phyloP scores from a whole-genome alignment of 2,888 invertebrate species.

The Hirtodrosophila alboralis region DNA sequence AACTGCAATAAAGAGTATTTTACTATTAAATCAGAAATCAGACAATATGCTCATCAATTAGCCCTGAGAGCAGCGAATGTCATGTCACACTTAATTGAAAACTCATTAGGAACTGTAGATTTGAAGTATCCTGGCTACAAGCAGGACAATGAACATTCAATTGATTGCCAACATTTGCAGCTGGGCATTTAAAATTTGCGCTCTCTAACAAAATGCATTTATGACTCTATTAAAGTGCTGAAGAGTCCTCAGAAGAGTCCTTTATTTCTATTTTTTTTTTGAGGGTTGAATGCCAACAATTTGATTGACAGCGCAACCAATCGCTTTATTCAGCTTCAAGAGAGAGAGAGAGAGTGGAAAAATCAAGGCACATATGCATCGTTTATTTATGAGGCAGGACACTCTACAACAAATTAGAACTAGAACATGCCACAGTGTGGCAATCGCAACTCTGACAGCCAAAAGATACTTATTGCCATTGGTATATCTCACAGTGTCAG shows the following conservation, averaged over 20 bases:
- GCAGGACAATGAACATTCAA: constrained; percentile 51
- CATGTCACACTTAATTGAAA: constrained; percentile 75
- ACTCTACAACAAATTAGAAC: constrained; percentile 52
- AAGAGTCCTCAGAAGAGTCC: constrained; percentile 18
- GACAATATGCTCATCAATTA: constrained; percentile 50
- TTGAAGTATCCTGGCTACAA: constrained; percentile 38
- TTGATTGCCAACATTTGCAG: constrained; percentile 70
- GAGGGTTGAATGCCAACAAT: constrained; percentile 20
- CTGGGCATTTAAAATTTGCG: constrained; percentile 60
- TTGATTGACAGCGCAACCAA: constrained; percentile 71
- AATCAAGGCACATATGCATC: constrained; percentile 36
- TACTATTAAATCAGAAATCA: constrained; percentile 1
- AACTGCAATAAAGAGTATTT: not conserved
- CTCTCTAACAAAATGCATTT: constrained; percentile 58
- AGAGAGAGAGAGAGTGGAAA: no score
- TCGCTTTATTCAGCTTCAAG: constrained; percentile 4
- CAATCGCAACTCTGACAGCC: not conserved
- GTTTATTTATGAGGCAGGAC: constrained; percentile 34
- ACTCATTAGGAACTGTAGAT: constrained; percentile 60
- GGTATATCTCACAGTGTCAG: not conserved
- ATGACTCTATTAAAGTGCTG: constrained; percentile 74
- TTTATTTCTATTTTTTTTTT: not conserved
- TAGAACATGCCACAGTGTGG: constrained; percentile 22
- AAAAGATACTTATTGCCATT: no score
- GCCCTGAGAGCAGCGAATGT: constrained; percentile 17